phyloP scores from a whole-genome alignment of 2,113 vertebrate genomes.

The Lepisosteus osseus region DNA sequence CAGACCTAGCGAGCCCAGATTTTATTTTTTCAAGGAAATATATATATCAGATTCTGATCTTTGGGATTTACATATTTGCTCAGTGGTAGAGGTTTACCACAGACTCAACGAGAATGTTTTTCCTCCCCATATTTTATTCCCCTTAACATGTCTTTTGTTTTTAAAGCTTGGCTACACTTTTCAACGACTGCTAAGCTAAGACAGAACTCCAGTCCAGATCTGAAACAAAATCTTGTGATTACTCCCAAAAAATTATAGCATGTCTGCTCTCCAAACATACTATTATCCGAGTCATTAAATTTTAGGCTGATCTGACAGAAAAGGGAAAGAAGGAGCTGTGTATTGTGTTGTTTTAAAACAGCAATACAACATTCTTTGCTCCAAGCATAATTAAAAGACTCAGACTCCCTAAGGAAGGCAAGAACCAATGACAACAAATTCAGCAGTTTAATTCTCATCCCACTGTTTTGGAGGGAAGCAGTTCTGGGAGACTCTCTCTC shows the following conservation, averaged over 20 bases:
- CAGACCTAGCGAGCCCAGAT: no score
- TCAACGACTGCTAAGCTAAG: no score
- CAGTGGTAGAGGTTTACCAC: no score
- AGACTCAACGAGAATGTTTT: no score
- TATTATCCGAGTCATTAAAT: conserved; percentile 22
- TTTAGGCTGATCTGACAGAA: conserved; percentile 6
- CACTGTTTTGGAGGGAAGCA: conserved; percentile 65
- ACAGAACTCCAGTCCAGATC: no score
- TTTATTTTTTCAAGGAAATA: no score
- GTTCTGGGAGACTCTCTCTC: conserved; percentile 46
- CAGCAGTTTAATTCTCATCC: conserved; percentile 77
- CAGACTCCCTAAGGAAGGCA: conserved; percentile 61
- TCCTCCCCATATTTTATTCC: no score
- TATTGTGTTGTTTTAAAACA: conserved; percentile 46
- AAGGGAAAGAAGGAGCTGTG: conserved; percentile 38
- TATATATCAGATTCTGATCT: no score
- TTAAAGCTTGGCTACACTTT: no score
- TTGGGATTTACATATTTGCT: no score
- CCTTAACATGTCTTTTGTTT: no score
- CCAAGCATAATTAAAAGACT: conserved; percentile 73
- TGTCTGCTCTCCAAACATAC: conserved; percentile 19
- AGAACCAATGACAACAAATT: conserved; percentile 77
- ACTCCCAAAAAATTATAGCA: background rate
- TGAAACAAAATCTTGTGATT: no score
- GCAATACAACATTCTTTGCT: conserved; percentile 63